phyloP scores from a whole-genome alignment of 2,888 invertebrate species.

The Pseudolycoriella hygida region DNA sequence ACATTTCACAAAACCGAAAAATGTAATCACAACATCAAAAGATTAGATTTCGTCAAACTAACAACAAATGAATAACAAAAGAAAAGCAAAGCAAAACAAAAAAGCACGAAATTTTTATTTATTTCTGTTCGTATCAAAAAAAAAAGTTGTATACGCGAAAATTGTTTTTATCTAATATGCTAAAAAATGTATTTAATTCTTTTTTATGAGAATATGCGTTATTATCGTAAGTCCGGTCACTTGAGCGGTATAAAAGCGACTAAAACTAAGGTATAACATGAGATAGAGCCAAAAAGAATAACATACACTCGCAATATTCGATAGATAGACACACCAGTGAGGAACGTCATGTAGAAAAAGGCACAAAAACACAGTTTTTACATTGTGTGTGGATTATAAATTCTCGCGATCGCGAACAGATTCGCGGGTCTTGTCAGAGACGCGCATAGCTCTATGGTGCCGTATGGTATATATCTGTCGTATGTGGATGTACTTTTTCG shows the following conservation, averaged over 20 bases:
- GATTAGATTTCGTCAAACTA: too few relatives aligned
- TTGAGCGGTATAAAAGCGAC: constrained; percentile 9
- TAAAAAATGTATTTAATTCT: too few relatives aligned
- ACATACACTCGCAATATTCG: not conserved
- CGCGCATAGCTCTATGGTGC: not conserved
- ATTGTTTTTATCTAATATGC: too few relatives aligned
- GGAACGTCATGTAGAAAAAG: not conserved
- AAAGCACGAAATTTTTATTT: too few relatives aligned
- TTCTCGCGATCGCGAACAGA: not conserved
- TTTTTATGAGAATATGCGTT: too few relatives aligned
- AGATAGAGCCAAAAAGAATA: not conserved
- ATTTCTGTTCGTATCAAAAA: too few relatives aligned
- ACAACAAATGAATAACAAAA: too few relatives aligned
- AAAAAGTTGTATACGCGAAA: too few relatives aligned
- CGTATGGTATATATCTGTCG: not conserved
- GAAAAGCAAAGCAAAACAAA: too few relatives aligned
- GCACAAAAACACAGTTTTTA: not conserved
- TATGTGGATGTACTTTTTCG: too few relatives aligned
- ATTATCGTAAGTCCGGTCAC: constrained; percentile 8
- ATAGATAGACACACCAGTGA: not conserved
- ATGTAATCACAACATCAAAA: too few relatives aligned
- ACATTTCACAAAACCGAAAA: too few relatives aligned
- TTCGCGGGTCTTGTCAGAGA: not conserved
- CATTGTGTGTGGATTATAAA: not conserved
- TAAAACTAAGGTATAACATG: constrained; percentile 5